Base-by-base conservation (phyloP, 2,888 invertebrate species). In the Lydus trimaculatus region DNA sequence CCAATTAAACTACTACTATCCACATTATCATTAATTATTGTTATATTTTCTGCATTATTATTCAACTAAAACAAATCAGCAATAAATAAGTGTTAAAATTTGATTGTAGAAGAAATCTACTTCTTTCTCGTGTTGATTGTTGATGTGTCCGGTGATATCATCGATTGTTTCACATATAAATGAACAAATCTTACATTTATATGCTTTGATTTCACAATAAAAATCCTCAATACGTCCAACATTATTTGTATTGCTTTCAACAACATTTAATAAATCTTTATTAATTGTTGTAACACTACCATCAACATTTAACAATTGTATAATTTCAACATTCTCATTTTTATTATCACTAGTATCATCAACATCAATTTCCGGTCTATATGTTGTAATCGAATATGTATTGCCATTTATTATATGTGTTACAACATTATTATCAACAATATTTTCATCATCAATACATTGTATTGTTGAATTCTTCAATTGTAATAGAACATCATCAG, bases 171-270 rank as follows among this genome's bases (percentile, higher is more conserved):
- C 83, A 74, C 80, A 82, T 20, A 84, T 72, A 75, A 76, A 81
- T 6, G 73, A 73, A 70, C 85, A 85, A 48, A 80, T 71, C 73
- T 82, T 84, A 74, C 85, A 85, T 72, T 84, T 84, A 60, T 80
- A 75, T 4, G 84, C 84, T 25, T 78, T 77, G 31, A 84, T 75
- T 61, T 76, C 74, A 31, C 80, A 79, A 68, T 79, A 80, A 62
- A 79, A 73, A 63, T 82, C 79, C 63, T 74, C 67, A 36, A 77
- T 67, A 59, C 75, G 66, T n/a, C 64, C 17, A 43, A 48, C 64
- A 67, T 59, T 65, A 48, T 66, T 60, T 3, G 4, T 28, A 28
- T 4, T 64, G 25, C 4, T 31, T 28, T 63, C 31, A 28, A 58
- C 23, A 20, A n/a, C 25, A 43, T 61, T 68, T 17, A 77, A 64